These are phyloP conservation scores for Microvelia longipes DNA, from an alignment of 1,140 invertebrate species.

Conservation along the genomic window DNA sequence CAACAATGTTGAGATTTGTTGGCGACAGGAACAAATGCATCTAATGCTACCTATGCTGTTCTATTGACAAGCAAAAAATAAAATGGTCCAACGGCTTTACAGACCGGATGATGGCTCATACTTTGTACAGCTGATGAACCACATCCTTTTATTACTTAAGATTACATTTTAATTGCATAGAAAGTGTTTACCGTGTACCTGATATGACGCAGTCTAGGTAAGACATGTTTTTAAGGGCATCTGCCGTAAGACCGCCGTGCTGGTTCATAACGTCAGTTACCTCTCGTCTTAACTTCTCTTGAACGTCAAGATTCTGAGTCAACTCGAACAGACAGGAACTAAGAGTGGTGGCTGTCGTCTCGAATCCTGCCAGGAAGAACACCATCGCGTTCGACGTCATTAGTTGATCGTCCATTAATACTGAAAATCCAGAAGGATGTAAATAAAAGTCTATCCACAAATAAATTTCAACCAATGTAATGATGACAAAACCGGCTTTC, in stretches of 20 bases:
- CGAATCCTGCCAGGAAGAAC: slow-evolving; percentile 19
- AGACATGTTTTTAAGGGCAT: slow-evolving; percentile 22
- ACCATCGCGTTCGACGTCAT: slow-evolving; percentile 19
- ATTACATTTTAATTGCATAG: neutral
- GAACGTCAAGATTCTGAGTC: slow-evolving; percentile 16
- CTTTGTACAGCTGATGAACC: neutral
- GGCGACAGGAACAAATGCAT: no score
- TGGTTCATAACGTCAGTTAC: slow-evolving; percentile 8
- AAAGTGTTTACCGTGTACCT: neutral
- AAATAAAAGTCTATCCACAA: neutral
- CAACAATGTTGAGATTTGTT: neutral
- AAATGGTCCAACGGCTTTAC: no score
- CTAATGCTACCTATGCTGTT: no score
- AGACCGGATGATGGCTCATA: neutral
- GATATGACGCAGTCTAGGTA: slow-evolving; percentile 26
- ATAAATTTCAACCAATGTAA: neutral
- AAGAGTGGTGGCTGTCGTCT: slow-evolving; percentile 15
- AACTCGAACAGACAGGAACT: slow-evolving; percentile 18
- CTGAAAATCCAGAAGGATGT: neutral
- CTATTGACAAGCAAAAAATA: no score
- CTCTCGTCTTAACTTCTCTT: slow-evolving; percentile 16
- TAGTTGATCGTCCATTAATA: slow-evolving; percentile 6
- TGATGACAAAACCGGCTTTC: neutral
- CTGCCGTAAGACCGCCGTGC: neutral
- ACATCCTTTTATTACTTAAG: neutral